Base-by-base conservation (phyloP, 2,113 vertebrate genomes). In the Bujurquina vittata region DNA sequence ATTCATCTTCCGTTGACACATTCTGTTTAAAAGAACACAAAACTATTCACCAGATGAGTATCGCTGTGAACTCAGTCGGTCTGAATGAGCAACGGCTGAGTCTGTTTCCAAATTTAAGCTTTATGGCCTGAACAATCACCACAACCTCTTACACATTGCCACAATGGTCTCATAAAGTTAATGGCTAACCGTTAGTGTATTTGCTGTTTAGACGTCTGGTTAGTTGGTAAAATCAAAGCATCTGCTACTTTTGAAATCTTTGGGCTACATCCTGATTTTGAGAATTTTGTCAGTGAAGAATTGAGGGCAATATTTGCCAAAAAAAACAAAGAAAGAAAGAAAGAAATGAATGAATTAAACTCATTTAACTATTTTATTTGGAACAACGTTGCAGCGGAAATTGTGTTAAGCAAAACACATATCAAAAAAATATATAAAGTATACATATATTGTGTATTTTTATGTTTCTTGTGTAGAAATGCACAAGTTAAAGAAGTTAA, bases 1-100 rank as follows among this genome's bases (percentile, higher is more conserved):
- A 92, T 75, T 89, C 77, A 91, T 65, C 79, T 81, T 75, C 83
- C 79, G 3, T 7, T 74, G 85, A 89, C 75, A 88, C 88, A 87
- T 22, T 10, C 23, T 10, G 80, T 54, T 65, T 77, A 83, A 80
- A 84, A 87, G 77, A 67, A 74, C 4, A 57, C 52, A 55, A 79
- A 75, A 57, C 29, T 75, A 75, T 83, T 79, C 86, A 60, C 43
- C 75, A 67, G 81, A 92, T 90, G 83, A 85, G 72, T 55, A 29
- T 83, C 37, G 4, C 1, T 57, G 63, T 80, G 61, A 87, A 85
- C 57, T 72, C 35, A 69, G 80, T 72, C 62, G 3, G 49, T 79
- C 31, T 33, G 85, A 80, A 67, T 79, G 80, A 81, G 61, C 57
- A 74, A 61, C 31, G 69, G 75, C 77, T 88, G 55, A 84, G 80